These are phyloP conservation scores for Eclectus roratus DNA, from an alignment of 2,113 vertebrate species.

Conservation along the genomic window DNA sequence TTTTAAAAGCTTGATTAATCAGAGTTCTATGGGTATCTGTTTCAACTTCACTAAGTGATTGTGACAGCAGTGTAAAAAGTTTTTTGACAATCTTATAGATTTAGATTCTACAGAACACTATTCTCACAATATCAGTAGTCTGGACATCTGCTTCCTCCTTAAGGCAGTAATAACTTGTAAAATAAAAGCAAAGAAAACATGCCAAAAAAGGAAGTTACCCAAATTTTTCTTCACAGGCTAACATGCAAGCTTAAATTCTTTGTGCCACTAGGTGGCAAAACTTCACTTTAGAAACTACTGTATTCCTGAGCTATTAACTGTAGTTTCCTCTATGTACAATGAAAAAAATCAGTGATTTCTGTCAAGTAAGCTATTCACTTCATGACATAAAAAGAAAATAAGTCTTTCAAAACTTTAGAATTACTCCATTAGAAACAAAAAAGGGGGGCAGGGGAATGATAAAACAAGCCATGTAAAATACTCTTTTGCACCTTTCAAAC, in stretches of 20 bases:
- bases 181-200: background rate
- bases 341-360: background rate
- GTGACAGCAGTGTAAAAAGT: background rate
- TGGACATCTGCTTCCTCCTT: background rate
- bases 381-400: background rate
- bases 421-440: background rate
- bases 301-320: background rate
- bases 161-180: background rate
- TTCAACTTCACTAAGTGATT: background rate
- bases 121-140: background rate
- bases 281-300: background rate
- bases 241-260: background rate
- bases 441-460: rapidly evolving
- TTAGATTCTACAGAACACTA: background rate
- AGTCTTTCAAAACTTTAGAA: background rate
- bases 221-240: background rate
- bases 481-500: background rate
- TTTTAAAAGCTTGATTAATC: background rate
- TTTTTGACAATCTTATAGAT: background rate
- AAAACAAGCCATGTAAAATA: background rate
- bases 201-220: background rate
- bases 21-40: background rate
- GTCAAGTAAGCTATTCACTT: background rate
- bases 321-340: background rate
- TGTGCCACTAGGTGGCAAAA: slow-evolving; percentile 38